Percentiles rank a stretch among this genome's conserved stretches.
These are phyloP conservation scores for Patella pellucida DNA, from an alignment of 2,888 invertebrate species.

Conservation along the genomic window DNA sequence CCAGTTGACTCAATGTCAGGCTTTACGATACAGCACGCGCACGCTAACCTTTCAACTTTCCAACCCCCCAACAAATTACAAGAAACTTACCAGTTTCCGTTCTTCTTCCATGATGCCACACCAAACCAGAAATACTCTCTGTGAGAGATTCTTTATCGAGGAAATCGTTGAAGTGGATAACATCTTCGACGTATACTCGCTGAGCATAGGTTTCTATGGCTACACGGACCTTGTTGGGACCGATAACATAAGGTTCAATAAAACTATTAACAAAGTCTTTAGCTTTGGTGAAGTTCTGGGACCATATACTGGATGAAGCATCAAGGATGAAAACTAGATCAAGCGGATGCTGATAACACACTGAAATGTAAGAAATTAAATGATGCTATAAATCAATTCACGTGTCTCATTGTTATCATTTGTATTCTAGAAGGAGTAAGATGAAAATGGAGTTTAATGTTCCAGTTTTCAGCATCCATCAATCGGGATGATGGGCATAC, in stretches of 20 bases:
- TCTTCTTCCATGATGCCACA: not conserved
- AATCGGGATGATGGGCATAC: too few species aligned
- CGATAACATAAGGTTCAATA: constrained; percentile 32
- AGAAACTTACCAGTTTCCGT: not conserved
- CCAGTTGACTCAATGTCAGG: too few species aligned
- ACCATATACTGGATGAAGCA: constrained; percentile 34
- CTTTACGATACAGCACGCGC: too few species aligned
- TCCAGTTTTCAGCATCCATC: too few species aligned
- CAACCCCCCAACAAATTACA: too few species aligned
- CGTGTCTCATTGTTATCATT: too few species aligned
- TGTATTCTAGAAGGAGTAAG: too few species aligned
- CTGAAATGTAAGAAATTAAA: not conserved
- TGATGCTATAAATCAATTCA: too few species aligned
- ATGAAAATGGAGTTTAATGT: too few species aligned
- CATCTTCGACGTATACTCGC: not conserved
- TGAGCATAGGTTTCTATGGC: not conserved
- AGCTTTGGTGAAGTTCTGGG: constrained; percentile 36
- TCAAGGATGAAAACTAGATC: constrained; percentile 35
- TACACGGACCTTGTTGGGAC: constrained; percentile 23
- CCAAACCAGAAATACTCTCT: not conserved
- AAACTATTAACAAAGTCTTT: constrained; percentile 36
- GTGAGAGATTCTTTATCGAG: not conserved
- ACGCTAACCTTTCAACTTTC: too few species aligned
- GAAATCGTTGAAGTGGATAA: not conserved
- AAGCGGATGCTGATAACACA: constrained; percentile 30